phyloP scores from a whole-genome alignment of 2,113 vertebrate genomes.

The Pterocles burchelli region DNA sequence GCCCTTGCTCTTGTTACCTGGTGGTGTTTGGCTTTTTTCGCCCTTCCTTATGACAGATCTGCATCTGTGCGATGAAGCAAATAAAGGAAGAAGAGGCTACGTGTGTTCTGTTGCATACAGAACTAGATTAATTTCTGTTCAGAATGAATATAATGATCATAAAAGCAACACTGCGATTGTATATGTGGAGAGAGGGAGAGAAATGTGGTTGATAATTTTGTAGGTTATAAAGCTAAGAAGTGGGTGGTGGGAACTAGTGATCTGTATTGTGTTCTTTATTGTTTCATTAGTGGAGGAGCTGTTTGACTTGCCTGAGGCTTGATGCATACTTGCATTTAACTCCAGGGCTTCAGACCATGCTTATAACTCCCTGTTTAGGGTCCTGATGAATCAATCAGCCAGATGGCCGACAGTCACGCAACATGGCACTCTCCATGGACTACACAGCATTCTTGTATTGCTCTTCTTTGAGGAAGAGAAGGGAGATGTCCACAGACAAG shows the following conservation, averaged over 20 bases:
- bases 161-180: background rate
- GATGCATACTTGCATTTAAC: background rate
- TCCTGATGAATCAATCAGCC: constrained; percentile 46
- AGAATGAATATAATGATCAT: background rate
- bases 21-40: background rate
- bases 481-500: background rate
- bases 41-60: background rate
- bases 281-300: background rate
- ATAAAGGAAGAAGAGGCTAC: background rate
- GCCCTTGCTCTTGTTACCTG: background rate
- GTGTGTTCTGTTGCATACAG: background rate
- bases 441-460: background rate
- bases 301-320: background rate
- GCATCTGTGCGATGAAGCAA: background rate
- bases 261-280: background rate
- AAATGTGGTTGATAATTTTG: background rate
- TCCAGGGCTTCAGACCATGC: background rate
- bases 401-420: constrained; percentile 25
- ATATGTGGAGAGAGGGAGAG: background rate
- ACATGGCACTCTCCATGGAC: constrained; percentile 5
- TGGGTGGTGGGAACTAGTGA: background rate
- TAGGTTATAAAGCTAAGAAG: background rate
- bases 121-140: background rate
- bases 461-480: background rate
- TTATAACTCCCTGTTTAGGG: background rate